These are phyloP conservation scores for Corythornis madagascariensis DNA, from an alignment of 2,113 vertebrate genomes.

Conservation along the genomic window DNA sequence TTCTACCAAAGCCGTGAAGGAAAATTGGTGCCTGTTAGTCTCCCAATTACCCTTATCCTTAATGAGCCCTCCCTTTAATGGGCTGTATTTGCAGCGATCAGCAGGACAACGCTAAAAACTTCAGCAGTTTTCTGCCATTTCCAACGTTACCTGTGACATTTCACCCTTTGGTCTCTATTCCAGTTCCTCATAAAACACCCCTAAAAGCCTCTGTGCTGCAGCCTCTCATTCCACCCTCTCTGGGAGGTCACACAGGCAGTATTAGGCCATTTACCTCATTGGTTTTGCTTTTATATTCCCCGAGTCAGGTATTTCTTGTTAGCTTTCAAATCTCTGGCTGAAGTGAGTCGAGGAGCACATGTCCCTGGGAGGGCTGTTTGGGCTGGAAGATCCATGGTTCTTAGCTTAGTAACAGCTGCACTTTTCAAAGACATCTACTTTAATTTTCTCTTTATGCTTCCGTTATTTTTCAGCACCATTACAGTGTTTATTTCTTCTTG, in stretches of 20 bases:
- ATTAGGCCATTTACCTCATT: fast-evolving
- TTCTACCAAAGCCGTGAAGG: neutral
- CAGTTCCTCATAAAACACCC: neutral
- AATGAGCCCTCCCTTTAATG: neutral
- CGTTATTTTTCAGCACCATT: neutral
- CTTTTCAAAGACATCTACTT: neutral
- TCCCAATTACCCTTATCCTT: neutral
- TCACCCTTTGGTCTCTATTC: neutral
- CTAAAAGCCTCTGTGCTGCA: neutral
- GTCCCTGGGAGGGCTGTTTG: neutral
- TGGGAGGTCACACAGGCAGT: neutral
- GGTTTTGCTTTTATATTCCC: fast-evolving
- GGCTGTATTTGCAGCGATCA: neutral
- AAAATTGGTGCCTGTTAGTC: neutral
- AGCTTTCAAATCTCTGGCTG: neutral
- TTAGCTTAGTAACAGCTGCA: neutral
- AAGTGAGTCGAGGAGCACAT: fast-evolving
- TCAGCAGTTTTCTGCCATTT: neutral
- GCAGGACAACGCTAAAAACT: neutral
- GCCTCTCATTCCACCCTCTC: neutral
- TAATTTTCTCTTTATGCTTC: neutral
- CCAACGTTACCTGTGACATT: neutral
- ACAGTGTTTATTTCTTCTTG: neutral
- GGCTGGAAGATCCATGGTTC: neutral
- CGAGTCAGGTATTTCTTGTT: neutral